Evolutionary conservation across 2,113 vertebrate genomes (phyloP).

Genomic region (Amphiprion ocellaris): DNA sequence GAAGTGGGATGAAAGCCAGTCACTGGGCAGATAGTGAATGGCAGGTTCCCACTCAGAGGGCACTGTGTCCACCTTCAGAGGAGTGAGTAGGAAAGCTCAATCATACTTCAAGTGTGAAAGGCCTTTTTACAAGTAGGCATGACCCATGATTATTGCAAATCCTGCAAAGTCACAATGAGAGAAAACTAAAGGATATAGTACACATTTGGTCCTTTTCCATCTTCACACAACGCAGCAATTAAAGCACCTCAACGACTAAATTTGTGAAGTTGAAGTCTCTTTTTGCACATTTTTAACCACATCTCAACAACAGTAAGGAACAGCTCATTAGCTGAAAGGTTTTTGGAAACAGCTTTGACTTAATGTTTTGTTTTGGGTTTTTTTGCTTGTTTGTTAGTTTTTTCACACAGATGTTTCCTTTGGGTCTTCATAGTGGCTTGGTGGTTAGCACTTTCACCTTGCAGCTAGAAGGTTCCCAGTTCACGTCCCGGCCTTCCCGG

Average conservation of each 20-base stretch:
- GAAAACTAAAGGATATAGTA: background rate
- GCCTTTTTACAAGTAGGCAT: conserved; percentile 14
- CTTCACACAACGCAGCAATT: background rate
- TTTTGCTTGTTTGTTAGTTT: too few relatives aligned
- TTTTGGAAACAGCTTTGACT: too few relatives aligned
- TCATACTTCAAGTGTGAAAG: conserved; percentile 17
- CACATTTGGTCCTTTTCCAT: too few relatives aligned
- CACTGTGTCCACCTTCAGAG: conserved; percentile 17
- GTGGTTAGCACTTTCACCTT: too few relatives aligned
- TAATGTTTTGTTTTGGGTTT: too few relatives aligned
- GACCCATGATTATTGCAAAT: background rate
- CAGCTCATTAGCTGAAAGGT: too few relatives aligned
- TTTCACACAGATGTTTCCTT: too few relatives aligned
- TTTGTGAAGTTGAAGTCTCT: too few relatives aligned
- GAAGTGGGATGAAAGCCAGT: conserved; percentile 44
- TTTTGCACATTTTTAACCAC: background rate
- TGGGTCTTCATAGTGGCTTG: too few relatives aligned
- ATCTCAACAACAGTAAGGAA: background rate
- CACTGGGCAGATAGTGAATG: conserved; percentile 41
- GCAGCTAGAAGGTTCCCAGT: too few relatives aligned
- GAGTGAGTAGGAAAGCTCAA: conserved; percentile 20
- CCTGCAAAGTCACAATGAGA: background rate
- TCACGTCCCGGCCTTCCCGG: too few relatives aligned
- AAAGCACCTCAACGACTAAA: too few relatives aligned
- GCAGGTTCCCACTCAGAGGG: conserved; percentile 34